Evolutionary conservation across 2,113 vertebrate species (phyloP), one percentile per base, ranked within the genome.

Genomic region (Hirundichthys speculiger): DNA sequence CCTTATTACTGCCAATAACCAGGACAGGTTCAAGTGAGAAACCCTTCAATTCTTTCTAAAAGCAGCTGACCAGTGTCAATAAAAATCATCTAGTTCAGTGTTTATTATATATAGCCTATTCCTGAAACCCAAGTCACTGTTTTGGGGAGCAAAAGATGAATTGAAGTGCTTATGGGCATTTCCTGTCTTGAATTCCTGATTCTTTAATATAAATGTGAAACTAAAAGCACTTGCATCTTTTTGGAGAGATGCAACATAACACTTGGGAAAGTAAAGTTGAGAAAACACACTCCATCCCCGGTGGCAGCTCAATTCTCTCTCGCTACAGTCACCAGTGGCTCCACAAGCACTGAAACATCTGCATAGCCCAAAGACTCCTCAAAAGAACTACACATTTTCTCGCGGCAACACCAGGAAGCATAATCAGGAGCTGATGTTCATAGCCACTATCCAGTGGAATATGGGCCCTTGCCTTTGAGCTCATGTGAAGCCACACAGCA

Each of bases 341-440:
- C 59, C 61, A n/a, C 10, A 43, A 68, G 70, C 46, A 60, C 24
- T 39, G 72, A 55, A 80, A 84, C 81, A 83, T 83, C 84, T 86
- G 81, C 78, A 77, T 80, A 49, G 77, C 80, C 83, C 46, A 75
- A 80, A 76, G 72, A 79, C 84, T 86, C 66, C 81, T 88, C 69
- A 62, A 73, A 80, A 83, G 77, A 75, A 64, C 62, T 47, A 34
- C 41, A 46, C 13, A 67, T 72, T 57, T 74, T 84, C 80, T 81
- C 70, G 19, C 58, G 74, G 75, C 79, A 43, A 76, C 60, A 86
- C 43, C 77, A 77, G 65, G 67, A 72, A 83, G 64, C 64, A 79
- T 52, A 73, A 85, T 80, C 69, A 68, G 60, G 83, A 58, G 69
- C 61, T 53, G 69, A 42, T 62, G 83, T 85, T 86, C 78, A 66